Conservation (phyloP, 2,113 vertebrate species). For the Salvelinus alpinus region DNA sequence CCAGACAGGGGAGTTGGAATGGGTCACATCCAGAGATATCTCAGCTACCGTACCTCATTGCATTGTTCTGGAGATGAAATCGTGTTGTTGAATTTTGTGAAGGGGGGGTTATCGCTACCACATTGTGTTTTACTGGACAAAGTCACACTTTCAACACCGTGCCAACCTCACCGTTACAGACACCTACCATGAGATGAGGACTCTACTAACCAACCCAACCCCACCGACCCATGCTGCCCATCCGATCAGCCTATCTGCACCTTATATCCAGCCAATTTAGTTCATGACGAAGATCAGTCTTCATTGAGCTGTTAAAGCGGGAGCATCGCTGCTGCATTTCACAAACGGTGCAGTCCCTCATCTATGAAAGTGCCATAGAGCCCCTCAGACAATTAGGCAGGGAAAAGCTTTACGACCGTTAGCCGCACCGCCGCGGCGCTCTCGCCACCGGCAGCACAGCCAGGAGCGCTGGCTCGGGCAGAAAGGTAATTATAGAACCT, state of each 20-base stretch:
- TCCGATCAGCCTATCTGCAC: slow-evolving; percentile 57
- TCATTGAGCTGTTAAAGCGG: slow-evolving; percentile 67
- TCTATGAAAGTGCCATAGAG: slow-evolving; percentile 74
- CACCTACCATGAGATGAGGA: not conserved
- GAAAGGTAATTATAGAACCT: slow-evolving; percentile 78
- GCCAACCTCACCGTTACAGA: not conserved
- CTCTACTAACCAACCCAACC: slow-evolving; percentile 28
- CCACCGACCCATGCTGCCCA: not conserved
- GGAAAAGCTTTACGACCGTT: slow-evolving; percentile 75
- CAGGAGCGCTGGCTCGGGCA: slow-evolving; percentile 68
- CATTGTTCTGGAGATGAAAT: too few relatives aligned
- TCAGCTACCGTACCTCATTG: not conserved
- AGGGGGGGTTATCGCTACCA: not conserved
- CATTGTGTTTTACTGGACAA: not conserved
- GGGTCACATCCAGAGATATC: not conserved
- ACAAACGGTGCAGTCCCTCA: slow-evolving; percentile 66
- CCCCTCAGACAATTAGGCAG: slow-evolving; percentile 76
- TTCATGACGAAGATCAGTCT: slow-evolving; percentile 68
- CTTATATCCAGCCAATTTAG: slow-evolving; percentile 53
- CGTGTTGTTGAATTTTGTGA: too few relatives aligned
- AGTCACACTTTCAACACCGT: not conserved
- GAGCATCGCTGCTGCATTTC: slow-evolving; percentile 52
- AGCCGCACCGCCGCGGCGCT: slow-evolving; percentile 58
- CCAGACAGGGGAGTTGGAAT: not conserved
- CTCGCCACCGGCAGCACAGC: slow-evolving; percentile 67